Evolutionary conservation across 2,888 invertebrate genomes (phyloP).

Genomic region (Camponotus fellah): DNA sequence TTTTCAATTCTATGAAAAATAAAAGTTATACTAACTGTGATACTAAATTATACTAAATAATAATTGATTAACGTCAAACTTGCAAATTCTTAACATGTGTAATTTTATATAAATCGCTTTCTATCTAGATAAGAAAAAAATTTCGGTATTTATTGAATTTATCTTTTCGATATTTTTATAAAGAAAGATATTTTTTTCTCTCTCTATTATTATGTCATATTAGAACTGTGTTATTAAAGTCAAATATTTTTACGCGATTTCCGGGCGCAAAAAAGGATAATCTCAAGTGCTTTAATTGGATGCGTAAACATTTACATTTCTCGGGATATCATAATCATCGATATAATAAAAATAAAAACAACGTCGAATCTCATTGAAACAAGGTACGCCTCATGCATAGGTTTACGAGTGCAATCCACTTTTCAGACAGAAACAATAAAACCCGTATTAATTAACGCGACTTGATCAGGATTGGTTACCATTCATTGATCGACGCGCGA

Average conservation of each 20-base stretch:
- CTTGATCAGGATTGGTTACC: conserved; percentile 28
- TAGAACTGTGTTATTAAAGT: not conserved
- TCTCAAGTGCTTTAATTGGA: conserved; percentile 20
- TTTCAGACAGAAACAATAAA: conserved; percentile 35
- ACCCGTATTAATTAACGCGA: conserved; percentile 41
- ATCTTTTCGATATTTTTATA: not conserved
- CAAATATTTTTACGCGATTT: conserved; percentile 6
- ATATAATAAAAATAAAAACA: not conserved
- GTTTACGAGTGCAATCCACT: conserved; percentile 26
- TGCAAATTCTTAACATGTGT: not conserved
- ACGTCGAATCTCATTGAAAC: not conserved
- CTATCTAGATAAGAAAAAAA: not conserved
- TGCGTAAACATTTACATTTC: conserved; percentile 16
- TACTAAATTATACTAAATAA: too few species aligned
- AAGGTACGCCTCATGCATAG: not conserved
- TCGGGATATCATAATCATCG: not conserved
- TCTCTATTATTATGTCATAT: not conserved
- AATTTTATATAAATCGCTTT: not conserved
- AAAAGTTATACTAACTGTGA: too few species aligned
- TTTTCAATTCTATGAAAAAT: too few species aligned
- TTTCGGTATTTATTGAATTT: not conserved
- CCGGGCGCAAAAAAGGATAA: not conserved
- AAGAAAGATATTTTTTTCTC: not conserved
- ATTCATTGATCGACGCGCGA: conserved; percentile 36
- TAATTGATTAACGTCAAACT: not conserved